Evolutionary conservation across 1,140 invertebrate genomes (phyloP), one percentile per base, ranked within the genome.

Genomic region (Orussus abietinus): DNA sequence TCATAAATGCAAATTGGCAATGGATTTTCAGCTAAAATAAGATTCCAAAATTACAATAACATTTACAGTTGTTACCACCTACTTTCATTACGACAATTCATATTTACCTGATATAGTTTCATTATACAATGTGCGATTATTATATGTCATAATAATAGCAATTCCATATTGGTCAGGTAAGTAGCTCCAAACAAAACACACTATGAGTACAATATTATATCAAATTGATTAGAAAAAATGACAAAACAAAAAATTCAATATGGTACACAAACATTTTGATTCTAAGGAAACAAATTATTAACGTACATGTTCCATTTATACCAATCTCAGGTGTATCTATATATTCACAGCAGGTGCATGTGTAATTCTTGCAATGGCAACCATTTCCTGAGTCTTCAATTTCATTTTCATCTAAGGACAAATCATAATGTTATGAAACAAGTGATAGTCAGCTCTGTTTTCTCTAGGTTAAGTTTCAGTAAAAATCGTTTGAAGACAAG

Each of bases 31-130:
- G 46, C 64, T 69, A 37, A 18, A 48, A 50, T 25, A 37, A 42
- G 19, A 33, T 11, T 11, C 42, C 37, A 28, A 32, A 32, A 34
- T 20, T 12, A 53, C 40, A 40, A 45, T 29, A 21, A 26, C 32
- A n/a, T 38, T 22, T 10, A 25, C 37, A 9, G 29, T 34, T 30
- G 29, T 15, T 43, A 34, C 12, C 7, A 38, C 34, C 7, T 20
- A n/a, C 21, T 40, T 1, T 18, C 15, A 33, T 33, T 47, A 42
- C 42, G 28, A 37, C 42, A 45, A 38, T 32, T 40, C 13, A 36
- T 30, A 34, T 20, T 47, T 54, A 68, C 65, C 63, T 53, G 66
- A 63, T 14, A 66, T 15, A 26, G 64, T 66, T 44, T 62, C 53
- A 33, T 66, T 69, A 25, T 53, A 55, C n/a, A 69, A 25, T 3